Conservation (phyloP, 2,888 invertebrate genomes). For the Chirona hameri region DNA sequence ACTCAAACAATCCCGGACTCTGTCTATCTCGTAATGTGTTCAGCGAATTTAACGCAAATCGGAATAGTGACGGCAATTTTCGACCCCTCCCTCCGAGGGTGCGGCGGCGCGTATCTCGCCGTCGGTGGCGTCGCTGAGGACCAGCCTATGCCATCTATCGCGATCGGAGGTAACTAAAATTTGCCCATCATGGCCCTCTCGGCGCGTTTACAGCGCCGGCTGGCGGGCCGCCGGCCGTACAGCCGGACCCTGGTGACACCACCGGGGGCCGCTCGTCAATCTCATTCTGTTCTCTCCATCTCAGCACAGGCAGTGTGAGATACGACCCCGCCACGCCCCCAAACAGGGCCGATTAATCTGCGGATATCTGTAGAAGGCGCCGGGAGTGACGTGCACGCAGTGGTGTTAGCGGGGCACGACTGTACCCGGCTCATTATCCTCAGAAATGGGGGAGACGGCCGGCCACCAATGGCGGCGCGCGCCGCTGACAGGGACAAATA, state of each 20-base stretch:
- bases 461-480: not conserved
- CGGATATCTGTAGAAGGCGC: not conserved
- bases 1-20: no score
- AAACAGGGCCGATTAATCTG: not conserved
- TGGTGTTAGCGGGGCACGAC: not conserved
- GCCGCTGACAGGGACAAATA: conserved; percentile 8
- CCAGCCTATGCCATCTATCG: conserved; percentile 24
- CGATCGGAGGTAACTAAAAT: conserved; percentile 9
- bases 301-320: not conserved
- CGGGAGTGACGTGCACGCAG: not conserved
- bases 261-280: not conserved
- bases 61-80: no score
- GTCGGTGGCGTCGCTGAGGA: not conserved
- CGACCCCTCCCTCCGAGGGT: no score
- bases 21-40: no score
- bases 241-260: not conserved
- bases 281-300: not conserved
- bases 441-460: not conserved
- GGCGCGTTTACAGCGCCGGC: not conserved
- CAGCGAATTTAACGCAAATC: no score
- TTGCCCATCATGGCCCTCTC: conserved; percentile 13
- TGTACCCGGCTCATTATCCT: not conserved
- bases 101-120: no score
- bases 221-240: not conserved
- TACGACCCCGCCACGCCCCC: not conserved